Base-by-base conservation (phyloP, 2,113 vertebrate species). In the Microcebus tavaratra region DNA sequence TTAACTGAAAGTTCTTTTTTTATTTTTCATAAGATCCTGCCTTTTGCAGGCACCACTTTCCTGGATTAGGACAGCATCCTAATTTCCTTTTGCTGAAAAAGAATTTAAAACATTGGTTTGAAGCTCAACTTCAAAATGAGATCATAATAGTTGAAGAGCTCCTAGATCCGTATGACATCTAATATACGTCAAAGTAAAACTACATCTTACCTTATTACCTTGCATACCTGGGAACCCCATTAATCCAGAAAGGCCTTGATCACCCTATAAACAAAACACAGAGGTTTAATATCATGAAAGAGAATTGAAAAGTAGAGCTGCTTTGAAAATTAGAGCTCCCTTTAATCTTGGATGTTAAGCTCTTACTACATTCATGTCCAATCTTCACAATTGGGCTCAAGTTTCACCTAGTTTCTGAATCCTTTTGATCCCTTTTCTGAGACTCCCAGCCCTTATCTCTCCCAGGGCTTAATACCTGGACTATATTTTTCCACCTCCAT, bases 121-220 rank as follows among this genome's bases (percentile, higher is more conserved):
- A 48, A 50, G 1, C 23, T 80, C 50, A 80, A 93, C 29, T 91
- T 89, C 63, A 76, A 57, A 96, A 88, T 20, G 63, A 93, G 29
- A 88, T 48, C 13, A 8, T 15, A 34, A 27, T 18, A 63, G 21
- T 0, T 50, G 29, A 75, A n/a, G 27, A 76, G 34, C 15, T 91
- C 23, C 18, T 12, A 87, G 76, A 63, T 67, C 61, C 34, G 59
- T 12, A 31, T 13, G 7, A 17, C 14, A 93, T 48, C n/a, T 11
- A 50, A 36, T 89, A 48, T n/a, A 86, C 6, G 8, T 1, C n/a
- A 55, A 91, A 94, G 8, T 27, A 42, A 83, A 97, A 88, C 5
- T 68, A 21, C 78, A 63, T 93, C 98, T 98, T 99, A 99, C 99
- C 99, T 97, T 98, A 97, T 97, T 92, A 96, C 99, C 99, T 98